phyloP scores from a whole-genome alignment of 1,140 invertebrate species.

The Hycleus phaleratus region DNA sequence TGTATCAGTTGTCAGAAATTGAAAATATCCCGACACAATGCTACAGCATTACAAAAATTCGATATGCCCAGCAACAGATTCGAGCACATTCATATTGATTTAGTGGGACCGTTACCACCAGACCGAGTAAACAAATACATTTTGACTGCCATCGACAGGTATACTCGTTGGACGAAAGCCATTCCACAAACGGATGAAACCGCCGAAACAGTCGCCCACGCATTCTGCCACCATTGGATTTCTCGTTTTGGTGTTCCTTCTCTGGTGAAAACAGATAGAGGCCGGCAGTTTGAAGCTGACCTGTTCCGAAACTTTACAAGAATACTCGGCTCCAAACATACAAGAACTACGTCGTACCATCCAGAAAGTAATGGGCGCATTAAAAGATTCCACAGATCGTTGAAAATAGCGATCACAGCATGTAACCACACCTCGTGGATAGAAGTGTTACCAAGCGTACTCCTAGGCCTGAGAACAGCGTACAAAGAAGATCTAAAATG shows the following conservation, averaged over 20 bases:
- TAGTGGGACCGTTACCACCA: too few relatives aligned
- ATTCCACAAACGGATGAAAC: too few relatives aligned
- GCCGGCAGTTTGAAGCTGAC: conserved; percentile 36
- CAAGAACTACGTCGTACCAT: conserved; percentile 29
- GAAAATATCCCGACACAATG: too few relatives aligned
- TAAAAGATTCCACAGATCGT: conserved; percentile 33
- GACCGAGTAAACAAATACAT: too few relatives aligned
- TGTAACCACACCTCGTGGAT: conserved; percentile 7
- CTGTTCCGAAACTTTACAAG: conserved; percentile 28
- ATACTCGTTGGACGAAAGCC: too few relatives aligned
- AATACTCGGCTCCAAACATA: conserved; percentile 22
- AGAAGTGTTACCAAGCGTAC: conserved; percentile 21
- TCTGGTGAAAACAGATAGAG: conserved; percentile 35
- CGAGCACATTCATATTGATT: too few relatives aligned
- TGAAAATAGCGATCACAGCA: conserved; percentile 50
- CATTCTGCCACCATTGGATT: conserved; percentile 17
- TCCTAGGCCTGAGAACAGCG: conserved; percentile 32
- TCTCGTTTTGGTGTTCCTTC: conserved; percentile 25
- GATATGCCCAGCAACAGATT: too few relatives aligned
- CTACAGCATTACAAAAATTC: too few relatives aligned
- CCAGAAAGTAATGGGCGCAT: conserved; percentile 38
- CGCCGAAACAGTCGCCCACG: too few relatives aligned
- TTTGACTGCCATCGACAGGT: too few relatives aligned
- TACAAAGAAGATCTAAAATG: conserved; percentile 29
- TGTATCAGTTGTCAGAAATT: too few relatives aligned